Base-by-base conservation (phyloP, 2,113 vertebrate genomes). In the Phoxinus phoxinus region DNA sequence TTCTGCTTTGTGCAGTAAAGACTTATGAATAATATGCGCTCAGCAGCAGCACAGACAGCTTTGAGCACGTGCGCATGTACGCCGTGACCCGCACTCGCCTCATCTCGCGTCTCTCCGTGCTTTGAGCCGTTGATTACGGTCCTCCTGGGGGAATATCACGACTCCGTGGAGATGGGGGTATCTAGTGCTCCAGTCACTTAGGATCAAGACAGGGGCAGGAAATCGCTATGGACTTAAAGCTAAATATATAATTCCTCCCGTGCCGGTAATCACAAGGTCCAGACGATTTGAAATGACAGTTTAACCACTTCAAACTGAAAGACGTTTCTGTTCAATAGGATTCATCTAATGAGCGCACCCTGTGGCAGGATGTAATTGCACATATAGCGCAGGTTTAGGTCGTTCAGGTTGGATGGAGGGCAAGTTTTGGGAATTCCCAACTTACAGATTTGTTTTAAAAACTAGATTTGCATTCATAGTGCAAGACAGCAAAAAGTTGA, bases 211-310 rank as follows among this genome's bases (percentile, higher is more conserved):
- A 71, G 91, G 94, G 94, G 91, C 94, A 97, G 97, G 97, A 98
- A 98, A 99, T 98, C 95, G 93, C 88, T 92, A 90, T 3, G 84
- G 97, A 98, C 96, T 94, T 92, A 89, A 97, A 96, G 94, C 96
- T 96, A 96, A 97, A 97, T 94, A 95, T 59, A 90, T 96, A 91
- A 94, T 93, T 92, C 89, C 94, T 94, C 90, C 89, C 89, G 94
- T 94, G 94, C 95, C 92, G 94, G 96, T 97, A 96, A 98, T 97
- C 96, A 96, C 94, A 92, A 95, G 87, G 92, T 93, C 91, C 94
- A 94, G 93, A 94, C 94, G 94, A 96, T 96, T 95, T 92, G 53
- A 95, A 94, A 94, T 95, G 96, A 97, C 96, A 97, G 96, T 93
- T 96, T 96, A 96, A 96, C 96, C 95, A 95, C 95, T 95, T 95